Base-by-base conservation (phyloP, 2,888 invertebrate genomes). In the Hirtodrosophila cameraria region DNA sequence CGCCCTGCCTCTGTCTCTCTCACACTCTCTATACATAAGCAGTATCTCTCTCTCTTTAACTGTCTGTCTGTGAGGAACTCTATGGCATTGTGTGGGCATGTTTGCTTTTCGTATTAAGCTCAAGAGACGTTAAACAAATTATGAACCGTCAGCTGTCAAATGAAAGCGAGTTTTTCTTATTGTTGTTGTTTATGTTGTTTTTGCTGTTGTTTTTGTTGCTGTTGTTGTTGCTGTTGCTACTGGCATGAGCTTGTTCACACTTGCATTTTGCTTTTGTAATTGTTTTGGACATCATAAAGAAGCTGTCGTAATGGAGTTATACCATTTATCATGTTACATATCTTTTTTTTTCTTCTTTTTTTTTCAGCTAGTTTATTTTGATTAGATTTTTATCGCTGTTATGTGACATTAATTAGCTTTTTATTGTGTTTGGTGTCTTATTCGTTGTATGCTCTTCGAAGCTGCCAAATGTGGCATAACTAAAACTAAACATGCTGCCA, bases 101-200 rank as follows among this genome's bases (percentile, higher is more conserved):
- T 80, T 82, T 86, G 76, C 74, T 52, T 79, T 76, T 54, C 70
- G 86, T 57, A 83, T 80, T 79, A 82, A 83, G 86, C 80, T 49
- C 60, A 20, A 16, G 41, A 48, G 46, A 52, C 58, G 66, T 63
- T 63, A 60, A 68, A 52, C 68, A 66, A 65, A 82, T 78, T 78
- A 82, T 79, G 72, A 68, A 68, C 75, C 75, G 62, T 50, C 79
- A 54, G 61, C 79, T 75, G 82, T 78, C 78, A 79, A 79, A 78
- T 67, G 75, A 71, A 75, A 75, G 79, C 66, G 54, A 67, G 31
- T 64, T 53, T 72, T 57, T 53, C 49, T 36, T 57, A 16, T 59
- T 59, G 43, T 43, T 41, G 25, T 25, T 39, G 12, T 18, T 9
- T 3, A 30, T 41, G 23, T 30, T 41, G 25, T 39, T 13, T 49